Base-by-base conservation (phyloP, 2,113 vertebrate species). In the Aspiorhynchus laticeps region DNA sequence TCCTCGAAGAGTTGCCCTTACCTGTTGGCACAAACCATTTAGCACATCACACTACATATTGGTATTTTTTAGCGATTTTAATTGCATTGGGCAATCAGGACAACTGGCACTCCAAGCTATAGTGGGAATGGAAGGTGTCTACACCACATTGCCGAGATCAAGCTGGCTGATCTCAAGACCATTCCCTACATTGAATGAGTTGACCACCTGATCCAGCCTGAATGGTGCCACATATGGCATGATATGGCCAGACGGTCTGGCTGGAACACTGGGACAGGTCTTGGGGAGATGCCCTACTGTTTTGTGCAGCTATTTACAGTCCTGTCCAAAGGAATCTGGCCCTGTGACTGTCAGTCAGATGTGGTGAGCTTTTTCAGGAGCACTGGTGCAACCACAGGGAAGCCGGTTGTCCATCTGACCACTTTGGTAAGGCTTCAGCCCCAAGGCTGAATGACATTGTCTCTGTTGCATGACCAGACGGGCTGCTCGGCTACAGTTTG, bases 361-460 rank as follows among this genome's bases (percentile, higher is more conserved):
- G 67, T 76, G 92, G 83, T 67, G 84, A 85, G 76, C 80, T 90
- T 88, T 92, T 93, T 93, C 93, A 71, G 87, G 15, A 91, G 92
- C 90, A 89, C 92, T 94, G 94, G 93, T 94, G 92, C 92, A 91
- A 94, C 94, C 94, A 94, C 94, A 92, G 93, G 93, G 94, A 94
- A 87, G 90, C 87, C 46, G 87, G 92, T 92, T 93, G 95, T 95
- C 94, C 93, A 95, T 94, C 94, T 96, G 95, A 96, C 94, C 94
- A 94, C 92, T 93, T 92, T 87, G 87, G 92, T 92, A 84, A 61
- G 89, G 89, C 90, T 93, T 90, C 93, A 94, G 93, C 94, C 95
- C 94, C 2, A 91, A 91, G 94, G 95, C 94, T 74, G 91, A 92
- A 91, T 93, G 94, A 95, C 94, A 94, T 92, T 93, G 93, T 94